These are phyloP conservation scores for Mimumesa dahlbomi DNA, from an alignment of 2,888 invertebrate genomes.

Conservation along the genomic window DNA sequence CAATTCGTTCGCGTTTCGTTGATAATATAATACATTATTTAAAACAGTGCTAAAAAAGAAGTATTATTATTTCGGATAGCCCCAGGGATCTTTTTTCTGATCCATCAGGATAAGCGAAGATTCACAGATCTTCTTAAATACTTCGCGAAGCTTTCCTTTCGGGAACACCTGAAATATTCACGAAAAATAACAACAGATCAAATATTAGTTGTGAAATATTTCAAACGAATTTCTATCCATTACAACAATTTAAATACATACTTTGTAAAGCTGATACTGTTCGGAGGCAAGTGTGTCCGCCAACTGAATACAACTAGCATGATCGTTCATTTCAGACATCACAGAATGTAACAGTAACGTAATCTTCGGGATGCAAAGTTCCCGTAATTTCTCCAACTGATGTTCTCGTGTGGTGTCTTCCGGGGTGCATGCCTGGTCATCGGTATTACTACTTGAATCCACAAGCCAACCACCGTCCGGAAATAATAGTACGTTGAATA, in stretches of 20 bases:
- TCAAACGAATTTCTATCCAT: neutral
- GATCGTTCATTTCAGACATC: constrained; percentile 87
- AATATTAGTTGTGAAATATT: constrained; percentile 9
- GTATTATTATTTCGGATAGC: constrained; percentile 82
- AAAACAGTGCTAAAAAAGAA: constrained; percentile 6
- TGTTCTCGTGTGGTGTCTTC: constrained; percentile 83
- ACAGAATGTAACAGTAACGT: constrained; percentile 90
- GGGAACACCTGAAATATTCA: constrained; percentile 81
- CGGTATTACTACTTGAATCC: constrained; percentile 83
- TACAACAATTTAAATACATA: constrained; percentile 71
- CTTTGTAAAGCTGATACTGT: constrained; percentile 89
- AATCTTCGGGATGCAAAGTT: constrained; percentile 92
- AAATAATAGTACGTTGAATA: constrained; percentile 93
- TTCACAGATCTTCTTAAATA: constrained; percentile 89
- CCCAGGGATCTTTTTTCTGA: constrained; percentile 91
- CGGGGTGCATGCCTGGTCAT: constrained; percentile 79
- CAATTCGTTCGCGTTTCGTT: neutral
- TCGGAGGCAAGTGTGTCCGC: constrained; percentile 91
- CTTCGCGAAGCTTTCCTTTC: constrained; percentile 88
- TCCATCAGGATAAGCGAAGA: constrained; percentile 89
- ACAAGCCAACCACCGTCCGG: constrained; percentile 95
- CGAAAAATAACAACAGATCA: constrained; percentile 28
- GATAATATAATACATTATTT: neutral
- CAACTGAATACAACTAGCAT: constrained; percentile 88
- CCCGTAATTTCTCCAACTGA: constrained; percentile 88